These are phyloP conservation scores for Phytoseiulus persimilis DNA, from an alignment of 2,888 invertebrate species.

Conservation along the genomic window DNA sequence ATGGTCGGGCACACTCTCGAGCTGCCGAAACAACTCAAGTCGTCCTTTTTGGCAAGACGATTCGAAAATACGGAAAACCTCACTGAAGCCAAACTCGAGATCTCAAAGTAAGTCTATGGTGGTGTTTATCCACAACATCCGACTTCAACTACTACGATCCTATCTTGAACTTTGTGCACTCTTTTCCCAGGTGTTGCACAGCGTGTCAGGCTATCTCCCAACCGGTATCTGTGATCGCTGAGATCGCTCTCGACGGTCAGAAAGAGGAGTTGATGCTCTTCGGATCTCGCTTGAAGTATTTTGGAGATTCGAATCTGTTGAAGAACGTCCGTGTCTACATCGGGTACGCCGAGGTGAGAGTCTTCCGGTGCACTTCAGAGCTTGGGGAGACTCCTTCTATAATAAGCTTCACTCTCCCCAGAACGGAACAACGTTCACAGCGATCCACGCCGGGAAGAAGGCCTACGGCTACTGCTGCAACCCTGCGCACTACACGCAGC, in stretches of 20 bases:
- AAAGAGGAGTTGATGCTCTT: not conserved
- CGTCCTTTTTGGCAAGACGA: not conserved
- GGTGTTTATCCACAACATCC: too few species aligned
- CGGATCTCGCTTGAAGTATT: slow-evolving; percentile 12
- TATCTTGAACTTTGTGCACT: too few species aligned
- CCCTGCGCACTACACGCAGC: not conserved
- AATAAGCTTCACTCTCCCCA: not conserved
- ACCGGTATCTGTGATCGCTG: not conserved
- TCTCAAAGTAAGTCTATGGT: not conserved
- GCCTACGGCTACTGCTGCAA: slow-evolving; percentile 11
- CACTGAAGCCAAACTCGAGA: not conserved
- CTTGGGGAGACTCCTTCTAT: not conserved
- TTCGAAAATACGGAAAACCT: not conserved
- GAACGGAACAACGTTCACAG: slow-evolving; percentile 9
- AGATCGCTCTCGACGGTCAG: not conserved
- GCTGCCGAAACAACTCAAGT: not conserved
- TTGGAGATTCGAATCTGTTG: not conserved
- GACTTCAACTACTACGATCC: too few species aligned
- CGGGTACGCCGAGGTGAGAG: slow-evolving; percentile 11
- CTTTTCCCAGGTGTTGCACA: not conserved
- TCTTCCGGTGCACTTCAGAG: not conserved
- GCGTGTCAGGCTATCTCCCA: not conserved
- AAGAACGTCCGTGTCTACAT: not conserved
- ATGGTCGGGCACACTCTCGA: slow-evolving; percentile 6
- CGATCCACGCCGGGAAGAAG: not conserved